Evolutionary conservation across 2,888 invertebrate genomes (phyloP), one percentile per base, ranked within the genome.

Genomic region (Strigamia maritima): DNA sequence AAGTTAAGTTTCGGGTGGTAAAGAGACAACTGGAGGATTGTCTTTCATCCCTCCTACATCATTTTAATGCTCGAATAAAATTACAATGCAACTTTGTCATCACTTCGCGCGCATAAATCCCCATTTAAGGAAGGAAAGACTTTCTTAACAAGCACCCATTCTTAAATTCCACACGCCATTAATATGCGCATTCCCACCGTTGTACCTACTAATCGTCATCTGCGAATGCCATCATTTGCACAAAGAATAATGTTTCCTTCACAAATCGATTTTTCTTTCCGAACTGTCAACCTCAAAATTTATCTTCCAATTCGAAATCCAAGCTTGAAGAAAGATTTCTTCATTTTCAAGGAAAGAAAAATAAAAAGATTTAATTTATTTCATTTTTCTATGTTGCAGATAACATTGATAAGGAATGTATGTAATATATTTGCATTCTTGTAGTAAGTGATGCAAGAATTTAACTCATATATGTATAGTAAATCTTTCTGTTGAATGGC

Each of bases 21-120:
- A 44, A 44, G 40, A 44, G 10, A 19, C 60, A 60, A 60, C 22
- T 19, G 60, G 60, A 60, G 60, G 60, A 60, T 60, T 60, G 16
- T 60, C 60, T 60, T 60, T 60, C 60, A 60, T 60, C 60, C 60
- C 60, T 60, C 60, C 60, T 60, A 60, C 60, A 60, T 60, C 60
- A 60, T 60, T 60, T 60, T 60, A 60, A 60, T 60, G 60, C 60
- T 60, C 60, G 60, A 60, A 60, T 60, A 60, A 60, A 60, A 60
- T 60, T 60, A 60, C 60, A 60, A 60, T 60, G 60, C 60, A 60
- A 60, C 60, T 60, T 60, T 60, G 60, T 60, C 60, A 60, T 60
- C 60, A 60, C 60, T 16, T 60, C 60, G 4, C 60, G 60, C 60
- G 8, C 60, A 60, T 60, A 60, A 60, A 60, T 60, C 60, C 60